Base-by-base conservation (phyloP, 1,140 invertebrate species). In the Drosophila subobscura region DNA sequence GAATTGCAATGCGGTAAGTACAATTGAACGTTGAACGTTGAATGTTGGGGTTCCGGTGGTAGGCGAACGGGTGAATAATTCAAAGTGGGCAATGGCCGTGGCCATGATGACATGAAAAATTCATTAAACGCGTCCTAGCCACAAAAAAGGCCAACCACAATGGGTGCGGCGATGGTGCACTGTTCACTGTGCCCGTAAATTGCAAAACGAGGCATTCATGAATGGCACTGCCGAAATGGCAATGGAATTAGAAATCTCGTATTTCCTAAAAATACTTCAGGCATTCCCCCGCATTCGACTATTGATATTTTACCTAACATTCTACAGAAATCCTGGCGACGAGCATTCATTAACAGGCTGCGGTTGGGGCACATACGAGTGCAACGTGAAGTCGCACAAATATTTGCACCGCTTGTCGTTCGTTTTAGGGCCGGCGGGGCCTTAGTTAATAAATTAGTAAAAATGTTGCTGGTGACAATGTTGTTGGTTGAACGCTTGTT, bases 371-470 rank as follows among this genome's bases (percentile, higher is more conserved):
- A 5, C n/a, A 42, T n/a, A 42, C 53, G 57, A 33, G 12, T 58
- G 4, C 50, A 41, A 37, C 27, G 57, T 67, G 44, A 44, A 51
- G 44, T 41, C 47, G 63, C 45, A 51, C 74, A 86, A 81, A 88
- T 78, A 78, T 88, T 86, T 81, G 65, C 29, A 64, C 64, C 50
- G 49, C 59, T 59, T 55, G 29, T 10, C 41, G 40, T 51, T 33
- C 29, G 56, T 40, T 51, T 29, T 40, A 67, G 54, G 70, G 70
- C 59, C 72, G 75, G 37, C 47, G 46, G 53, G 41, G 70, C 49
- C 60, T 68, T 68, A 81, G 81, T 86, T 86, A 88, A 88, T 86
- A 88, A 86, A 86, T 86, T 86, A 86, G 77, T 75, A 83, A 81
- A 37, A 88, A 86, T 88, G 57, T 86, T 58, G 23, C 40, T 46